Evolutionary conservation across 2,113 vertebrate genomes (phyloP), one percentile per base, ranked within the genome.

Genomic region (Pan paniscus): DNA sequence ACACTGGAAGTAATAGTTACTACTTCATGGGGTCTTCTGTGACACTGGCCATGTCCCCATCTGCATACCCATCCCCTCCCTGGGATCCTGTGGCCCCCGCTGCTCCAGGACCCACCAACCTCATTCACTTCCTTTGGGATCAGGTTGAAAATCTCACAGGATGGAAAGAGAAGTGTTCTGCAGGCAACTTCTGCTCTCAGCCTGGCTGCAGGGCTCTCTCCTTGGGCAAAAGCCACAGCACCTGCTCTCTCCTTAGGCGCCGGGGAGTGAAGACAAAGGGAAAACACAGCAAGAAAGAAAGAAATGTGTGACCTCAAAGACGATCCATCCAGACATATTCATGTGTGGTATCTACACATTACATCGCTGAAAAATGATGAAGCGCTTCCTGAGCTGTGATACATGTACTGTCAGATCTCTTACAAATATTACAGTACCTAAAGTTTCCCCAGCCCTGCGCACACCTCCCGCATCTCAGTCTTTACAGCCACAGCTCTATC

Each of bases 101-200:
- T 20, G 13, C 72, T 75, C 61, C 18, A 27, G 43, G 68, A 64
- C 38, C 20, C 50, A 57, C 70, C 68, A n/a, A 75, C 46, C 35
- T 50, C 14, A 5, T 10, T 38, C 18, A 90, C 27, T 55, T 93
- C n/a, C n/a, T 67, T 30, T 17, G 27, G 5, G 20, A 87, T 22
- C 70, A 57, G n/a, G 35, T 75, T 92, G 61, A 85, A 92, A 95
- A 61, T 81, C 50, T 89, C 38, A 76, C 46, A 18, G 72, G 25
- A 76, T 14, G 10, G 55, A 78, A 88, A n/a, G 57, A 32, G 67
- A 84, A 46, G 50, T 70, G 25, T 85, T 94, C 80, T 81, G n/a
- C 79, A 96, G 50, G 48, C 30, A 78, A 30, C 59, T 81, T 82
- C 90, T 89, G 38, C 46, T 92, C 81, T 92, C 87, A 93, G 25